Percentiles rank a stretch among this genome's conserved stretches.
Evolutionary conservation across 1,140 invertebrate species (phyloP).

Genomic region (Antheraea mylitta): DNA sequence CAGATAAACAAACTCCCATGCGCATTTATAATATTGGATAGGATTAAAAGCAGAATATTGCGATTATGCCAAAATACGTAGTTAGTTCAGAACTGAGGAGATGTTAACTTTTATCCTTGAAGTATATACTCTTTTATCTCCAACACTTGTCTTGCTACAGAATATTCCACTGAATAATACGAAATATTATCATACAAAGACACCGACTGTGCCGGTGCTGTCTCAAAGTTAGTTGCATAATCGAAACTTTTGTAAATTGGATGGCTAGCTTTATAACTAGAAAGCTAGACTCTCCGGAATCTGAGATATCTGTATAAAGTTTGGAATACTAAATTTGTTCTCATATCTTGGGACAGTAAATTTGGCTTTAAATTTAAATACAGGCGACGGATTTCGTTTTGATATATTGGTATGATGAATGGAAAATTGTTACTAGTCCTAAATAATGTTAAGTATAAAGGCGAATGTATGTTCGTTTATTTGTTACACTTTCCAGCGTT

Average conservation of each 20-base stretch:
- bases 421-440: too few species aligned
- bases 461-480: too few species aligned
- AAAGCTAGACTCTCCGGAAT: neutral
- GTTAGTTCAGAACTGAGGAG: too few species aligned
- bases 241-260: neutral
- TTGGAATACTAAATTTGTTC: neutral
- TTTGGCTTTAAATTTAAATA: neutral
- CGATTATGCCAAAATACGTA: too few species aligned
- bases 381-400: neutral
- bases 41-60: too few species aligned
- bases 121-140: neutral
- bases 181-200: neutral
- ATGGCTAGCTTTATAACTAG: neutral
- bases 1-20: too few species aligned
- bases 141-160: neutral
- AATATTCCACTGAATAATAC: neutral
- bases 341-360: neutral
- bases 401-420: neutral
- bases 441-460: too few species aligned
- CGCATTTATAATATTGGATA: too few species aligned
- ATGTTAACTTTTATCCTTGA: too few species aligned
- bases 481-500: too few species aligned
- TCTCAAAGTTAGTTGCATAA: neutral
- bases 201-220: neutral
- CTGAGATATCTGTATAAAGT: neutral